Evolutionary conservation across 2,888 invertebrate species (phyloP).

Genomic region (Eristalis pertinax): DNA sequence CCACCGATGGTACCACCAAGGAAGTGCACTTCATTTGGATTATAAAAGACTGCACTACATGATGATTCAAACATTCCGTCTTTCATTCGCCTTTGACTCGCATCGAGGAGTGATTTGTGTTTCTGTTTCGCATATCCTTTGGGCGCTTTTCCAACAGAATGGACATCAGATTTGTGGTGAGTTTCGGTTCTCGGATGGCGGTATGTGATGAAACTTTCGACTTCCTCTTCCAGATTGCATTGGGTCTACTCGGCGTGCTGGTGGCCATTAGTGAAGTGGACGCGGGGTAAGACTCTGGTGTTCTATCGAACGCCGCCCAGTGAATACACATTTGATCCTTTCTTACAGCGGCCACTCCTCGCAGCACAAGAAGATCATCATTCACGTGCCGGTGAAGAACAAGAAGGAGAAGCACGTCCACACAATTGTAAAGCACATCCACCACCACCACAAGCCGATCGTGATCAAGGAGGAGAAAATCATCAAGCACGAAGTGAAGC

Average conservation of each 20-base stretch:
- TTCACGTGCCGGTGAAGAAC: slow-evolving; percentile 80
- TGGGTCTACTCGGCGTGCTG: slow-evolving; percentile 30
- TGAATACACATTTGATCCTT: neutral
- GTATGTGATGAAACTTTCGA: neutral
- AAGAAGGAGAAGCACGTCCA: slow-evolving; percentile 81
- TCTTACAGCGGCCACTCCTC: slow-evolving; percentile 26
- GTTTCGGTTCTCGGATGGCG: neutral
- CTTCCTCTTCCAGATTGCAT: slow-evolving; percentile 29
- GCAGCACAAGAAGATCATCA: slow-evolving; percentile 78
- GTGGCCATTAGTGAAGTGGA: slow-evolving; percentile 31
- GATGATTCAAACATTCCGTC: slow-evolving; percentile 48
- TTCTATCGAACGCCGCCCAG: neutral
- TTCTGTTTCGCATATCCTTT: neutral
- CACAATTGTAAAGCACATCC: slow-evolving; percentile 80
- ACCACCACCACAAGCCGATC: slow-evolving; percentile 81
- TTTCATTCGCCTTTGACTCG: slow-evolving; percentile 39
- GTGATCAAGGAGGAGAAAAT: slow-evolving; percentile 81
- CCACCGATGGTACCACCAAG: slow-evolving; percentile 49
- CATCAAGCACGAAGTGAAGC: slow-evolving; percentile 79
- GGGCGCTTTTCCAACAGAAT: slow-evolving; percentile 5
- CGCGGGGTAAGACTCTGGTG: slow-evolving; percentile 32
- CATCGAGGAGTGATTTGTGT: slow-evolving; percentile 21
- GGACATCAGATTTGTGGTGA: slow-evolving; percentile 57
- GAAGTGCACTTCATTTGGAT: slow-evolving; percentile 49
- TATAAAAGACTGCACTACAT: slow-evolving; percentile 61